A percentile compares a stretch with the other conserved stretches of the same genome.
Conservation (phyloP, 2,888 invertebrate species). For the Euzophera pinguis region DNA sequence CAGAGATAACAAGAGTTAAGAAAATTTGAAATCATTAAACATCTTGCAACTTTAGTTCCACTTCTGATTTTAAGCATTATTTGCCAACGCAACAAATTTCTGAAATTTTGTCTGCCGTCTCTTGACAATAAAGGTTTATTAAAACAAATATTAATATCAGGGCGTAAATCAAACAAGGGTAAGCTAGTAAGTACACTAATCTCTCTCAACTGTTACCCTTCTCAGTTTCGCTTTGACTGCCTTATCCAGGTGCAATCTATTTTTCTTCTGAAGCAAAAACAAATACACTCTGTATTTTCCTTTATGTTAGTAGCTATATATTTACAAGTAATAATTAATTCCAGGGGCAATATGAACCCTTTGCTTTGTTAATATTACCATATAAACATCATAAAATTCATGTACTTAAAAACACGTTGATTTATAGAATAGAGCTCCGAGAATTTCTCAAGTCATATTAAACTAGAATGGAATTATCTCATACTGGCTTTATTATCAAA, state of each 20-base stretch:
- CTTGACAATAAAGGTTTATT: conserved; percentile 40
- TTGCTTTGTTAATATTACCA: not conserved
- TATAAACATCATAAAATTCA: not conserved
- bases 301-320: conserved; percentile 33
- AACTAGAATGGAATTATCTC: no score
- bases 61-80: conserved; percentile 5
- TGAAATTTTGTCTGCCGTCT: conserved; percentile 29
- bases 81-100: not conserved
- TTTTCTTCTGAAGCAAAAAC: conserved; percentile 79
- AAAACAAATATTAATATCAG: conserved; percentile 48
- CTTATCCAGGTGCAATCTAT: conserved; percentile 78
- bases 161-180: conserved; percentile 67
- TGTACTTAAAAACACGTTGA: no score
- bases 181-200: conserved; percentile 72
- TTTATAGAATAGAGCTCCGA: no score
- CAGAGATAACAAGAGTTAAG: no score
- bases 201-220: conserved; percentile 67
- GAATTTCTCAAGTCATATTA: no score
- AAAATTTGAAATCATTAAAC: no score
- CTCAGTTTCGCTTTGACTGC: conserved; percentile 74
- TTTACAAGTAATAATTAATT: conserved; percentile 18
- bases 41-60: conserved; percentile 2
- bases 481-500: no score
- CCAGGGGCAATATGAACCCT: conserved; percentile 6
- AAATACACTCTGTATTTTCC: conserved; percentile 50